Conservation (phyloP, 2,113 vertebrate species). For the Tor tambroides region DNA sequence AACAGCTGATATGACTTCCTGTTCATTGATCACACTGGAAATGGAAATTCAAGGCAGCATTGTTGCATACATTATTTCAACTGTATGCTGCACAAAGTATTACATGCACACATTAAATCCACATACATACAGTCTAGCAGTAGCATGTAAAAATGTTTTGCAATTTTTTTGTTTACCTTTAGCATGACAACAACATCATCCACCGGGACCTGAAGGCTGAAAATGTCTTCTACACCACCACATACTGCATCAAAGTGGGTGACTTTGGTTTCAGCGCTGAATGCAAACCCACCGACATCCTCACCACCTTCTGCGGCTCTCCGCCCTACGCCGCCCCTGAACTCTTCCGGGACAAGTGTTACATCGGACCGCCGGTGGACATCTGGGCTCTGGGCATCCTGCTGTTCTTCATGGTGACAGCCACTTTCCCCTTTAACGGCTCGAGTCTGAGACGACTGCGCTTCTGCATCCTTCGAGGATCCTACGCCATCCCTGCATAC, state of each 20-base stretch:
- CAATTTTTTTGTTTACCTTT: conserved; percentile 5
- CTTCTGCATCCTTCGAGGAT: conserved; percentile 71
- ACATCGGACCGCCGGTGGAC: conserved; percentile 69
- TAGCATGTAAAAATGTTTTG: no score
- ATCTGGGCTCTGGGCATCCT: conserved; percentile 77
- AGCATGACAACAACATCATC: conserved; percentile 78
- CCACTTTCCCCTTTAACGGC: conserved; percentile 73
- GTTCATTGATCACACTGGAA: no score
- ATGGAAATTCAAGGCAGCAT: no score
- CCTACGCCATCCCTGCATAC: conserved; percentile 69
- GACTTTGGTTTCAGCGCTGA: conserved; percentile 78
- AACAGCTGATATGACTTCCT: no score
- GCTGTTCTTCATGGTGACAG: conserved; percentile 78
- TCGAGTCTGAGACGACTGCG: conserved; percentile 65
- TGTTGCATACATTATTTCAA: no score
- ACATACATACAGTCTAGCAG: no score
- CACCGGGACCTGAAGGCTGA: conserved; percentile 81
- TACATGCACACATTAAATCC: no score
- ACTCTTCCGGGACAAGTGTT: conserved; percentile 71
- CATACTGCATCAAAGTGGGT: conserved; percentile 77
- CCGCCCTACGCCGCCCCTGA: conserved; percentile 77
- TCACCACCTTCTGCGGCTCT: conserved; percentile 77
- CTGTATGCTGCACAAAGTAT: no score
- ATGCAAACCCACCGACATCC: conserved; percentile 62
- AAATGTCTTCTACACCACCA: conserved; percentile 76